phyloP scores from a whole-genome alignment of 64 coral and sea anemone genomes.

The Porites australiensis region DNA sequence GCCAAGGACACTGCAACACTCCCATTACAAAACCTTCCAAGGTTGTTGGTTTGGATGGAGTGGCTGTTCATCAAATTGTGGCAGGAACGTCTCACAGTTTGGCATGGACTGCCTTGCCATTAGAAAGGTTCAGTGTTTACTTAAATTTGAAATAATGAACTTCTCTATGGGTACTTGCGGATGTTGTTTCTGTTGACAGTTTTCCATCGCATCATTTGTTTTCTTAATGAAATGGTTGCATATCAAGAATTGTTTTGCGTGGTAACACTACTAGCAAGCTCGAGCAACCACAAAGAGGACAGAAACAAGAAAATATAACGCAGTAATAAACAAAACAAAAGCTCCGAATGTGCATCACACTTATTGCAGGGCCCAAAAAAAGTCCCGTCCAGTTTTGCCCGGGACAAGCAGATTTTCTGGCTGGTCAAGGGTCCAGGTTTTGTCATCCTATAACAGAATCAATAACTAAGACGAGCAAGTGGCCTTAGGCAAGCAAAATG shows the following conservation, averaged over 20 bases:
- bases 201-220: too few relatives aligned
- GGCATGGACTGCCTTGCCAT: conserved; percentile 87
- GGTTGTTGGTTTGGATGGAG: conserved; percentile 83
- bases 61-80: conserved; percentile 80
- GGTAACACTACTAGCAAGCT: too few relatives aligned
- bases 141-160: neutral
- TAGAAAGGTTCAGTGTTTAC: conserved; percentile 66
- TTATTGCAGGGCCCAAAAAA: neutral
- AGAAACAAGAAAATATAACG: neutral
- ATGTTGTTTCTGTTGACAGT: too few relatives aligned
- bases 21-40: conserved; percentile 90
- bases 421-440: too few relatives aligned
- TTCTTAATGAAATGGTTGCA: too few relatives aligned
- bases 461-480: too few relatives aligned
- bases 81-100: conserved; percentile 89
- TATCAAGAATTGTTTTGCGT: too few relatives aligned
- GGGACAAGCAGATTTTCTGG: too few relatives aligned
- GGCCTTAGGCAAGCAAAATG: too few relatives aligned
- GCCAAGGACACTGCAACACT: conserved; percentile 86
- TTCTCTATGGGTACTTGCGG: neutral
- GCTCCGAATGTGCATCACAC: neutral
- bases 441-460: too few relatives aligned
- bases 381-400: too few relatives aligned
- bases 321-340: too few relatives aligned
- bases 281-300: neutral